Evolutionary conservation across 1,140 invertebrate genomes (phyloP), one percentile per base, ranked within the genome.

Genomic region (Ooceraea biroi): DNA sequence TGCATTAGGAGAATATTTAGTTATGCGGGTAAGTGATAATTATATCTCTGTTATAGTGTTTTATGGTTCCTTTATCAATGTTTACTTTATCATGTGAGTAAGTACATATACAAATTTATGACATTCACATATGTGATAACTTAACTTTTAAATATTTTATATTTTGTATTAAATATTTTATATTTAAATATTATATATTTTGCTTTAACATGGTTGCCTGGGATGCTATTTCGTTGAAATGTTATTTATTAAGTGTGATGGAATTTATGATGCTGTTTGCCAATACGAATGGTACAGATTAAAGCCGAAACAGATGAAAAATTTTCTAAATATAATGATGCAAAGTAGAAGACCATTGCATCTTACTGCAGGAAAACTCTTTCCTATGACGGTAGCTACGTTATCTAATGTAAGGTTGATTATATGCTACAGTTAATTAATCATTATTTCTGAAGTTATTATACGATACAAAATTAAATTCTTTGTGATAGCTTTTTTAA

Each of bases 11-110:
- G 77, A 84, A 61, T 19, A 63, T 61, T 83, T 83, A 30, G 65
- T 71, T n/a, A 84, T n/a, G 8, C 55, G 55, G 63, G 78, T 83
- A 72, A 63, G 25, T 55, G n/a, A 10, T 36, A 36, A 36, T n/a
- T 2, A 5, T 65, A 19, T n/a, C n/a, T 25, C 12, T 14, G n/a
- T n/a, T n/a, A n/a, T n/a, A n/a, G 0, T 68, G 46, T 68, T 19
- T 22, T 1, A 22, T 5, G 10, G 4, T 5, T 19, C n/a, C 27
- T 3, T 3, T 27, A 1, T 7, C n/a, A 65, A 17, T n/a, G n/a
- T n/a, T n/a, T n/a, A n/a, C n/a, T n/a, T n/a, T n/a, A n/a, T n/a
- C 14, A 12, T 41, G 46, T 25, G n/a, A n/a, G 17, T 19, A 10
- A 25, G 12, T 36, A 69, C 30, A n/a, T 50, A 50, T 50, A 22